Base-by-base conservation (phyloP, 1,140 invertebrate species). In the Drosophila equinoxialis region DNA sequence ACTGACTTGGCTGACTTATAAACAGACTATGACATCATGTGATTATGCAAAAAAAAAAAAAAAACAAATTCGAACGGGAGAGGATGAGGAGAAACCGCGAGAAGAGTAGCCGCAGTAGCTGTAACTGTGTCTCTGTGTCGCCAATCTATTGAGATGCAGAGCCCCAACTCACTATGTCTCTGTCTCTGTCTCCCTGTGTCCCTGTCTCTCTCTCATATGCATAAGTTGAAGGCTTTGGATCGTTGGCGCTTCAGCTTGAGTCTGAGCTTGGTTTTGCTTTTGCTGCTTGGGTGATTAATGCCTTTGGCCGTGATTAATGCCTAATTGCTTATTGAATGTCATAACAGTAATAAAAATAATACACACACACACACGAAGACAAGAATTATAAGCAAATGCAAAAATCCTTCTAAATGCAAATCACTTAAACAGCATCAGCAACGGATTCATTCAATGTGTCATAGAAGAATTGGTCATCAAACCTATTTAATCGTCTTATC, bases 321-420 rank as follows among this genome's bases (percentile, higher is more conserved):
- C 79, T 80, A 86, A 86, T 86, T 86, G 83, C 79, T 79, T 80
- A 80, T 77, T 86, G 84, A 86, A 87, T 86, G 83, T 86, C 84
- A 86, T 86, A 86, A 87, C 79, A 86, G 83, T 86, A 87, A 86
- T 87, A 65, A 66, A 42, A 20, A 59, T 71, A 71, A 77, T 45
- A 76, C 59, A 74, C 3, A 26, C 23, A 30, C 30, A 42, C 71
- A 23, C 62, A 77, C 76, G 59, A 69, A 54, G 68, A 39, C 10
- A 11, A 37, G 35, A 37, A 37, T 37, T 37, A 37, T 37, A 37
- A 37, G 11, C 35, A 66, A 59, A 68, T 62, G 55, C 42, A 59
- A 85, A 30, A 86, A 86, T 86, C 82, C 82, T 86, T 83, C 83
- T 74, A 81, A 68, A 69, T 80, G 79, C 79, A 83, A 81, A 71